Evolutionary conservation across 1,140 invertebrate genomes (phyloP).

Genomic region (Telenomus remus): DNA sequence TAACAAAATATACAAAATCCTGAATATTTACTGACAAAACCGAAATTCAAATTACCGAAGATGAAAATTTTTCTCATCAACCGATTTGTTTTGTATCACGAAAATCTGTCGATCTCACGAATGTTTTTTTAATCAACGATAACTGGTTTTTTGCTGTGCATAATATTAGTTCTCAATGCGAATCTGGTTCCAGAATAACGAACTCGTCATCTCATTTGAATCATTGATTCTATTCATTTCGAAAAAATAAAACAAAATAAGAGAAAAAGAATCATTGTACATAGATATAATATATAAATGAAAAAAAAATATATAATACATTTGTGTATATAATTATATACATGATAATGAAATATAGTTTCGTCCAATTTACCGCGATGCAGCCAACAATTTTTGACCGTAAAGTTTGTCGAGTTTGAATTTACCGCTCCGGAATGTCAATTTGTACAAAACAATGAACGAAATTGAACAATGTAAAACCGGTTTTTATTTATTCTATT

Average conservation of each 20-base stretch:
- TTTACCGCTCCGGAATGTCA: conserved; percentile 14
- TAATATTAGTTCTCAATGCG: conserved; percentile 10
- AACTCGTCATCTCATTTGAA: conserved; percentile 31
- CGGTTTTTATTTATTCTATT: conserved; percentile 32
- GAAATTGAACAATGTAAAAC: background rate
- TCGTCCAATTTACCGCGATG: conserved; percentile 40
- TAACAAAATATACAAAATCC: conserved; percentile 56
- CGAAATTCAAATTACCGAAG: conserved; percentile 5
- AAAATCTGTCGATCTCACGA: conserved; percentile 14
- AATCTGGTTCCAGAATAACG: conserved; percentile 39
- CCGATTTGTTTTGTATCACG: background rate
- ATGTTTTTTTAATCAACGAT: too few species aligned
- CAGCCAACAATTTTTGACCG: conserved; percentile 39
- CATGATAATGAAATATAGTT: conserved; percentile 37
- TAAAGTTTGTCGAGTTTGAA: conserved; percentile 19
- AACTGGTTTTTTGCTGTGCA: too few species aligned
- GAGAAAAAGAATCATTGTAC: conserved; percentile 23
- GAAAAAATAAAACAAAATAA: conserved; percentile 7
- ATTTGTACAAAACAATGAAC: conserved; percentile 19
- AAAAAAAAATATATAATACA: conserved; percentile 3
- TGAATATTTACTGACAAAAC: conserved; percentile 62
- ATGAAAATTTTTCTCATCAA: too few species aligned
- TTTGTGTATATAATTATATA: conserved; percentile 11
- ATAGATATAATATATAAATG: conserved; percentile 39
- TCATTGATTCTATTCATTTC: conserved; percentile 27